phyloP scores from a whole-genome alignment of 2,888 invertebrate genomes.

The Phragmatobia fuliginosa region DNA sequence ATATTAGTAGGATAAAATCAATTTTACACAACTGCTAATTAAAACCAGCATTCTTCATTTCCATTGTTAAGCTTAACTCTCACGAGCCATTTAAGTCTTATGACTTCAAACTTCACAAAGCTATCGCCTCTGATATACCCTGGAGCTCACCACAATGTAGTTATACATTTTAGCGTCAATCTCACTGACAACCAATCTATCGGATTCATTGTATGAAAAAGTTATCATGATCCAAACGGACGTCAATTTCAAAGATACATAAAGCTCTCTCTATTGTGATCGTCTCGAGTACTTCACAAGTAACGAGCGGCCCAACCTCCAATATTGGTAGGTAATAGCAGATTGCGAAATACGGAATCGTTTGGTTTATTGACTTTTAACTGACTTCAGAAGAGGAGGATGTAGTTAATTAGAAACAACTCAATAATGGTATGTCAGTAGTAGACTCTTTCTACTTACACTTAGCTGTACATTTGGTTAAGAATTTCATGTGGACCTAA shows the following conservation, averaged over 20 bases:
- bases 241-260: slow-evolving; percentile 32
- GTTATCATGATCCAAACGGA: slow-evolving; percentile 47
- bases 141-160: slow-evolving; percentile 37
- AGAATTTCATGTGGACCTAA: too few species aligned
- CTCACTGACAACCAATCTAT: slow-evolving; percentile 49
- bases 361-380: slow-evolving; percentile 20
- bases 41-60: not conserved
- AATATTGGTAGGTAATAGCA: slow-evolving; percentile 28
- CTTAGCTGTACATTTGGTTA: too few species aligned
- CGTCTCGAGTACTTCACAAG: slow-evolving; percentile 38
- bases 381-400: not conserved
- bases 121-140: slow-evolving; percentile 20
- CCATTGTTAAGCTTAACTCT: slow-evolving; percentile 22
- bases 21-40: not conserved
- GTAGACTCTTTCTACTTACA: too few species aligned
- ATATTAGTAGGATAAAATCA: too few species aligned
- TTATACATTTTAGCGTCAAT: slow-evolving; percentile 52
- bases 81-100: slow-evolving; percentile 19
- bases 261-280: slow-evolving; percentile 45
- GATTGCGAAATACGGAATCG: slow-evolving; percentile 36
- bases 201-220: slow-evolving; percentile 48
- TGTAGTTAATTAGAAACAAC: not conserved
- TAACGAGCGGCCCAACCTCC: slow-evolving; percentile 48
- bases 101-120: slow-evolving; percentile 16
- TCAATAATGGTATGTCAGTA: not conserved